phyloP scores from a whole-genome alignment of 1,140 invertebrate genomes.

The Zaprionus vittiger region DNA sequence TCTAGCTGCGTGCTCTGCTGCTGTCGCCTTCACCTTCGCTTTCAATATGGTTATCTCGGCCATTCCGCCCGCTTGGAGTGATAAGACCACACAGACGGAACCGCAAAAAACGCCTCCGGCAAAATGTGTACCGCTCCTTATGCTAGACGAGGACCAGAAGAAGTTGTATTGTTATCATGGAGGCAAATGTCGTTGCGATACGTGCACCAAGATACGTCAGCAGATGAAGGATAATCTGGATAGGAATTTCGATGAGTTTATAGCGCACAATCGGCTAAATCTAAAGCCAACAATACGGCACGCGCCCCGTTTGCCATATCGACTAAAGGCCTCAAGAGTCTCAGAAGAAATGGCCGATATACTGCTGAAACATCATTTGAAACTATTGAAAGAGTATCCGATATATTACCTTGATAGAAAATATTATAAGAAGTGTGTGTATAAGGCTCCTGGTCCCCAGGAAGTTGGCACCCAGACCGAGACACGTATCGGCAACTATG shows the following conservation, averaged over 20 bases:
- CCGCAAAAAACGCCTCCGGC: slow-evolving; percentile 29
- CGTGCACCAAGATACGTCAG: slow-evolving; percentile 36
- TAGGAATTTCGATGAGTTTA: slow-evolving; percentile 43
- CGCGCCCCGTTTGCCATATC: slow-evolving; percentile 55
- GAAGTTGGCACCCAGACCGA: slow-evolving; percentile 63
- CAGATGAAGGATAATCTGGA: slow-evolving; percentile 44
- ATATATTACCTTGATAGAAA: slow-evolving; percentile 56
- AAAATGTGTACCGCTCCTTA: slow-evolving; percentile 49
- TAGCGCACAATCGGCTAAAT: slow-evolving; percentile 32
- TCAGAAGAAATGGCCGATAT: slow-evolving; percentile 40
- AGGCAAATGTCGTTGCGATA: slow-evolving; percentile 61
- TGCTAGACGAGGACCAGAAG: slow-evolving; percentile 63
- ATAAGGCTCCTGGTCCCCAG: slow-evolving; percentile 23
- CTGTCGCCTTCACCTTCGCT: not conserved
- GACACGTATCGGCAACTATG: slow-evolving; percentile 50
- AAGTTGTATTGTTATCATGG: slow-evolving; percentile 69
- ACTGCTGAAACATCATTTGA: slow-evolving; percentile 54
- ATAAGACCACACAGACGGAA: slow-evolving; percentile 50
- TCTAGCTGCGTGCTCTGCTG: not conserved
- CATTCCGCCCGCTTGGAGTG: slow-evolving; percentile 28
- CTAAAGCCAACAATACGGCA: slow-evolving; percentile 50
- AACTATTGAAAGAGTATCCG: slow-evolving; percentile 36
- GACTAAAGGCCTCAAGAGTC: slow-evolving; percentile 27
- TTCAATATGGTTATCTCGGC: slow-evolving; percentile 40
- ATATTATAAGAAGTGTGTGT: slow-evolving; percentile 40